phyloP scores from a whole-genome alignment of 2,797 vertebrate species.

The Enteromius argenteus region DNA sequence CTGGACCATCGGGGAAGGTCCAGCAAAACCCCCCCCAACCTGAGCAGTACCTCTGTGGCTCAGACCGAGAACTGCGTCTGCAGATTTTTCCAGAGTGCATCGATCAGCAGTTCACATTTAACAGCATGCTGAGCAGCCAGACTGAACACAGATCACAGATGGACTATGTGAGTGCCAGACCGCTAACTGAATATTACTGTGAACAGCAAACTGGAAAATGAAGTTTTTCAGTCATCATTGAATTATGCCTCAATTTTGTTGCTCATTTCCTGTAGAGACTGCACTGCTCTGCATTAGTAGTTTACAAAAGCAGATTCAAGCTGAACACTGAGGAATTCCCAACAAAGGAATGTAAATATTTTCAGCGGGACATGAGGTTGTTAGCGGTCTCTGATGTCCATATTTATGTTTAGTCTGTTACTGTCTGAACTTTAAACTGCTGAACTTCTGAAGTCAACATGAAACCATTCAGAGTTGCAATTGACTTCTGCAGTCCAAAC shows the following conservation, averaged over 20 bases:
- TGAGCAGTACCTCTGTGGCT: slow-evolving; percentile 33
- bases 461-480: background rate
- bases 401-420: slow-evolving; percentile 24
- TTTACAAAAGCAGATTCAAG: slow-evolving; percentile 1
- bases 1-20: slow-evolving; percentile 42
- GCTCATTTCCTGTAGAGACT: background rate
- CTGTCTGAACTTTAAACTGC: background rate
- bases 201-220: slow-evolving; percentile 16
- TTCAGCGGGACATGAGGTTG: background rate
- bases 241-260: background rate
- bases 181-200: slow-evolving; percentile 14
- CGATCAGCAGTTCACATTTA: slow-evolving; percentile 31
- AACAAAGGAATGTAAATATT: slow-evolving; percentile 37
- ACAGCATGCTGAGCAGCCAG: slow-evolving; percentile 30
- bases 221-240: background rate
- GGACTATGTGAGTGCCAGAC: slow-evolving; percentile 24
- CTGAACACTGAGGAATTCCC: too few relatives aligned
- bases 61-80: slow-evolving; percentile 35
- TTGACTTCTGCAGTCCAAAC: background rate
- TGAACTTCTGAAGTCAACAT: background rate
- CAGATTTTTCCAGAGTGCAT: slow-evolving; percentile 45
- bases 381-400: background rate
- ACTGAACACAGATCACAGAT: slow-evolving; percentile 31
- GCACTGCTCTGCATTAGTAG: background rate
- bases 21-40: slow-evolving; percentile 21